Conservation (phyloP, 2,113 vertebrate genomes). For the Saccopteryx leptura region DNA sequence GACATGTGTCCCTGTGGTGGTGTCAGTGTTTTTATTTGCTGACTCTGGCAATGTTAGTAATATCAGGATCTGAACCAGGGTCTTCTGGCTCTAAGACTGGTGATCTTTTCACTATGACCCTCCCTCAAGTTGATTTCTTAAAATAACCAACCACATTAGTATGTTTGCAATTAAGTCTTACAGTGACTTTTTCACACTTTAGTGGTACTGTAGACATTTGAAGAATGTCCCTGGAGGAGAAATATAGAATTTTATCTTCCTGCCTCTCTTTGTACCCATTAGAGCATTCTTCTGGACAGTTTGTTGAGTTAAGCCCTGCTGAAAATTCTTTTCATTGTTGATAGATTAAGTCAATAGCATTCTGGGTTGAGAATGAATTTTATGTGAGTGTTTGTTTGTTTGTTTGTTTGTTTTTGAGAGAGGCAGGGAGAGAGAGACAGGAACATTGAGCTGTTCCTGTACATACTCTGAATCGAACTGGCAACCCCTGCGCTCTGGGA, state of each 20-base stretch:
- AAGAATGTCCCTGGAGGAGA: conserved; percentile 56
- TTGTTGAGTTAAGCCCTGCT: conserved; percentile 77
- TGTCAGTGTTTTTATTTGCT: conserved; percentile 7
- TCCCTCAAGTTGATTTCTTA: neutral
- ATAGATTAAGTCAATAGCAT: conserved; percentile 90
- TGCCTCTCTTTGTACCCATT: conserved; percentile 80
- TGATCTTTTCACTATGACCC: neutral
- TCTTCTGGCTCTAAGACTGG: neutral
- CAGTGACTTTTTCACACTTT: neutral
- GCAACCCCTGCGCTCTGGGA: no score
- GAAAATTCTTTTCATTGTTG: conserved; percentile 87
- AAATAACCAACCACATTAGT: neutral
- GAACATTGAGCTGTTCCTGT: no score
- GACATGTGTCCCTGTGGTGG: neutral
- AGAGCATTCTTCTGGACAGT: conserved; percentile 82
- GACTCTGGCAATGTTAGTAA: neutral
- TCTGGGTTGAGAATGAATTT: conserved; percentile 70
- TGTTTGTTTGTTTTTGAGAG: no score
- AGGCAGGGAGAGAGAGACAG: no score
- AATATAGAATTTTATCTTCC: conserved; percentile 66
- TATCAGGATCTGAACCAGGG: neutral
- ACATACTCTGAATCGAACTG: no score
- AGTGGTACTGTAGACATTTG: neutral
- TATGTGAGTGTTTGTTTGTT: neutral
- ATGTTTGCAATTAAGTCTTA: conserved; percentile 8